Percentiles rank a stretch among this genome's conserved stretches.
Evolutionary conservation across 2,797 vertebrate genomes (phyloP).

Genomic region (Sarcophilus harrisii): DNA sequence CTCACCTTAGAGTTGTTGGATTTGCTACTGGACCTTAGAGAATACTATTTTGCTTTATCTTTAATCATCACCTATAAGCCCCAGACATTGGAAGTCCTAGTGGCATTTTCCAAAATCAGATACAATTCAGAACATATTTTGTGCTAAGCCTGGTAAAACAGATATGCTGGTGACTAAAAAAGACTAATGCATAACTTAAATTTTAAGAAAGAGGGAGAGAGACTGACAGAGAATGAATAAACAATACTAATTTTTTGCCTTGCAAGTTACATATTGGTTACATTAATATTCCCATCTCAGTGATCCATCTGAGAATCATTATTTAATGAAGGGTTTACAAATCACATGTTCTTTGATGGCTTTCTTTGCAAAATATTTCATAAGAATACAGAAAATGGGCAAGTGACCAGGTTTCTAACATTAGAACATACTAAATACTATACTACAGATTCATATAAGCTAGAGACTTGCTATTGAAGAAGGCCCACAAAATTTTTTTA

Average conservation of each 20-base stretch:
- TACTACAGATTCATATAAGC: conserved; percentile 55
- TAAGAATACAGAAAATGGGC: conserved; percentile 64
- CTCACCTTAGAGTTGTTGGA: conserved; percentile 34
- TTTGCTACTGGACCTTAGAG: conserved; percentile 41
- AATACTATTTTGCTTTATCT: conserved; percentile 76
- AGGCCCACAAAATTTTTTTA: conserved; percentile 7
- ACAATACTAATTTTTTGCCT: conserved; percentile 72
- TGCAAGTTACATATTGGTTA: conserved; percentile 73
- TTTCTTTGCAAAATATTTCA: conserved; percentile 71
- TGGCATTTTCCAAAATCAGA: conserved; percentile 75
- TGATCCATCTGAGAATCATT: conserved; percentile 72
- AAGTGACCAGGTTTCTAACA: conserved; percentile 62
- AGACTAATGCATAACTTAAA: conserved; percentile 72
- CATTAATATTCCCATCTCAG: conserved; percentile 67
- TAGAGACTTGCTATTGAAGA: conserved; percentile 26
- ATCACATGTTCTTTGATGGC: conserved; percentile 69
- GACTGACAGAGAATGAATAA: conserved; percentile 64
- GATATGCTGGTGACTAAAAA: conserved; percentile 66
- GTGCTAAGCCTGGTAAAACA: conserved; percentile 44
- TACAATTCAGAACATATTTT: conserved; percentile 55
- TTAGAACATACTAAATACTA: conserved; percentile 41
- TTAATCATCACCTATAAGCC: conserved; percentile 75
- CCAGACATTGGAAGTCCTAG: conserved; percentile 55
- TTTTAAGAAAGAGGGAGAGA: not conserved
- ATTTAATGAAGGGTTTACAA: conserved; percentile 80